Base-by-base conservation (phyloP, 2,888 invertebrate species). In the Phrixothrix hirtus region DNA sequence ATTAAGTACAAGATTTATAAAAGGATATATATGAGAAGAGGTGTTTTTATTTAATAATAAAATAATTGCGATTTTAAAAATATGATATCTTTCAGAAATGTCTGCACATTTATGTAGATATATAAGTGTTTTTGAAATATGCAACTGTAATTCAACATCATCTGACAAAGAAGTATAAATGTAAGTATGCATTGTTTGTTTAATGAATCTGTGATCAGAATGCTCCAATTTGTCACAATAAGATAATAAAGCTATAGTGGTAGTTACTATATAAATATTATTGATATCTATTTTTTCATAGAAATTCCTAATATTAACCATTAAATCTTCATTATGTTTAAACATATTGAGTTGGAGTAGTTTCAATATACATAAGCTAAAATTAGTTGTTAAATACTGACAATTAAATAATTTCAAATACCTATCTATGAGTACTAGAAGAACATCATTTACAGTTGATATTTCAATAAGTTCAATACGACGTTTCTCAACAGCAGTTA, bases 41-140 rank as follows among this genome's bases (percentile, higher is more conserved):
- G 62, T 60, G 5, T 57, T 48, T 29, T 48, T 35, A n/a, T 53
- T 43, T 9, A 64, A 30, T 7, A 67, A 54, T n/a, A 64, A 57
- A 52, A 62, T 58, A 31, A 64, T 57, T 10, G 57, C 57, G 7
- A 67, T 44, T 58, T 65, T 64, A 6, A 62, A 58, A 27, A 65
- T 26, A 26, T 17, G 25, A 21, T 27, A 35, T 39, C 57, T 52
- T 14, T 57, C 37, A 29, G 48, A 41, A n/a, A 25, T n/a, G 5
- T 44, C 43, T 15, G 43, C 41, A 47, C 41, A 52, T 49, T 47
- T 37, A 37, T 61, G 60, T 7, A 64, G 58, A 45, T 58, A 58
- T 10, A 38, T 43, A 10, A 61, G 35, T n/a, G 50, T 57, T 7
- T 47, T 43, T 1, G 61, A 17, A 27, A 67, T 37, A 42, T 56